phyloP scores from a whole-genome alignment of 2,113 vertebrate genomes.

The Hemibagrus wyckioides region DNA sequence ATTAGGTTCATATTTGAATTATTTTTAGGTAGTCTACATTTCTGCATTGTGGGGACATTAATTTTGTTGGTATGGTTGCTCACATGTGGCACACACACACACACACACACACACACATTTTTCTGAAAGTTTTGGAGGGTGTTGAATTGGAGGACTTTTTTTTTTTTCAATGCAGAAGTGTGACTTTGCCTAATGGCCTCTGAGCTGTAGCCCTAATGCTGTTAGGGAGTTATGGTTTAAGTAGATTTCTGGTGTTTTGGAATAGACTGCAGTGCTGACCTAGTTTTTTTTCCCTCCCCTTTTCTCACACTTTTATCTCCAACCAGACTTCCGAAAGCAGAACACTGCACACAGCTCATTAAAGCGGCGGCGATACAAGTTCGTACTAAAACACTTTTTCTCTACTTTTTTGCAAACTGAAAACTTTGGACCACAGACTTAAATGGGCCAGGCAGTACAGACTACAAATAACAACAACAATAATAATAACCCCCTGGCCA shows the following conservation, averaged over 20 bases:
- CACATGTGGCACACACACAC: neutral
- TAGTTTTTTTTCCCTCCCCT: slow-evolving; percentile 56
- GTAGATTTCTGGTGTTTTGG: slow-evolving; percentile 64
- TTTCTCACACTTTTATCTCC: slow-evolving; percentile 59
- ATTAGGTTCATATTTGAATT: neutral
- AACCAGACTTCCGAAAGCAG: slow-evolving; percentile 53
- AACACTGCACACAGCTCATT: slow-evolving; percentile 56
- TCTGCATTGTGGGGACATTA: neutral
- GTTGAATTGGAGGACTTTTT: slow-evolving; percentile 3
- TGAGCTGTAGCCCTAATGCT: slow-evolving; percentile 29
- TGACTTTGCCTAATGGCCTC: slow-evolving; percentile 44
- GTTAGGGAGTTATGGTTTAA: slow-evolving; percentile 58
- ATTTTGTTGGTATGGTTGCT: neutral
- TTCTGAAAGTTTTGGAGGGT: neutral
- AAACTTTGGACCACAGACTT: slow-evolving; percentile 28
- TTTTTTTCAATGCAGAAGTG: slow-evolving; percentile 9
- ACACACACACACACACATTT: neutral
- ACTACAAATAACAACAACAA: slow-evolving; percentile 14
- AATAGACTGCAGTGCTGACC: slow-evolving; percentile 65
- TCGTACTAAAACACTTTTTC: slow-evolving; percentile 44
- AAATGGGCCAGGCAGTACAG: neutral
- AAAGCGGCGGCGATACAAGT: slow-evolving; percentile 52
- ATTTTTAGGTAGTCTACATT: neutral
- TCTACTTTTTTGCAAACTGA: neutral
- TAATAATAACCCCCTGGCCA: neutral